Base-by-base conservation (phyloP, 1,140 invertebrate species). In the Drosophila azteca region DNA sequence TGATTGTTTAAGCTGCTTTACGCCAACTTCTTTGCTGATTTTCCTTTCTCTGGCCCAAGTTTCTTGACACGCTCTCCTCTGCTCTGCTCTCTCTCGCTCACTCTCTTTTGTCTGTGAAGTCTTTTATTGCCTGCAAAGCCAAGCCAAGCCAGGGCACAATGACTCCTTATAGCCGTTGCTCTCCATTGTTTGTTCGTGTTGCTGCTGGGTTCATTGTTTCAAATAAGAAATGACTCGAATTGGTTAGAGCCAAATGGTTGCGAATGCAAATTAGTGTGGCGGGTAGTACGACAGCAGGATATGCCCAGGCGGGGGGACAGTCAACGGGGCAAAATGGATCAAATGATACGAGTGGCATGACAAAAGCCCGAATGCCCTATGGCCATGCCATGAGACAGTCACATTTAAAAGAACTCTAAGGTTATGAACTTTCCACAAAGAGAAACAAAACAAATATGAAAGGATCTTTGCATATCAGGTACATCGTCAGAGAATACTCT, bases 1-100 rank as follows among this genome's bases (percentile, higher is more conserved):
- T 87, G 82, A 87, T 87, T 87, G 83, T 80, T 87, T 87, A 87
- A 87, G 82, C 82, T 88, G 67, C 83, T 88, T 85, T 85, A 87
- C 81, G 81, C 82, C 81, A 85, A 85, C 69, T 83, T 82, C 79
- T 82, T 83, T 82, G 82, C 79, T 78, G 69, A 60, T 82, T 75
- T 79, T 74, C 65, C 65, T 46, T 49, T 31, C 43, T 45, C 53
- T 63, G 66, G 22, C 22, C 66, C 35, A 69, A 69, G 66, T 69
- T 69, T 68, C 66, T 69, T 69, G 64, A 69, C 64, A 62, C 78
- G 48, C 43, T 67, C 61, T 59, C 45, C 39, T 67, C 61, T 59
- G 48, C 43, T 67, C 61, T 59, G 48, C 39, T 67, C 61, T 59
- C 49, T 66, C 46, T 20, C 22, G 39, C 20, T 59, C 61, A 54